Percentiles rank a stretch among this genome's conserved stretches.
Evolutionary conservation across 2,888 invertebrate species (phyloP).

Genomic region (Theretra japonica): DNA sequence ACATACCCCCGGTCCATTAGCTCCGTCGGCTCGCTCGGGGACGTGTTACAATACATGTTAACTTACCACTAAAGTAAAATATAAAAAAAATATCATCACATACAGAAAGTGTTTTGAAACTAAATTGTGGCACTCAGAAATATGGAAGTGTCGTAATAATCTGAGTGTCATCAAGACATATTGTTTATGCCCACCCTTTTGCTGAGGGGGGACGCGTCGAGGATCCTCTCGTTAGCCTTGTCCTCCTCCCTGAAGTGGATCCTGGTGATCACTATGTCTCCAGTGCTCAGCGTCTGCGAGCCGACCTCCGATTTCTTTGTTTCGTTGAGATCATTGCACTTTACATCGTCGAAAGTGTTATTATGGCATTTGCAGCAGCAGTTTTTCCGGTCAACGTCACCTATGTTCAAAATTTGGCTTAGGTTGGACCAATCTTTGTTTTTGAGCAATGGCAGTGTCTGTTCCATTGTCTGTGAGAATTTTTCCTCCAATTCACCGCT

Average conservation of each 20-base stretch:
- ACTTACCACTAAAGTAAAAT: slow-evolving; percentile 54
- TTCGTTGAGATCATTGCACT: slow-evolving; percentile 79
- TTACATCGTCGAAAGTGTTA: slow-evolving; percentile 67
- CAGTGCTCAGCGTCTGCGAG: slow-evolving; percentile 95
- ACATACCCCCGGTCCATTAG: slow-evolving; percentile 56
- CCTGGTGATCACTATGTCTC: slow-evolving; percentile 96
- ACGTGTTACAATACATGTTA: slow-evolving; percentile 45
- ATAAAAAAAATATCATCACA: slow-evolving; percentile 72
- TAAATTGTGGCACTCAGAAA: slow-evolving; percentile 77
- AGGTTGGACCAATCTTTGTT: slow-evolving; percentile 83
- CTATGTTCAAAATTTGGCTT: slow-evolving; percentile 79
- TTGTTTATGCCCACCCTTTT: slow-evolving; percentile 75
- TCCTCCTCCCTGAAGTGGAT: slow-evolving; percentile 86
- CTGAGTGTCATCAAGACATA: slow-evolving; percentile 76
- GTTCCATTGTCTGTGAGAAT: slow-evolving; percentile 82
- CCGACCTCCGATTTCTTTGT: slow-evolving; percentile 83
- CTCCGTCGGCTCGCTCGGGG: slow-evolving; percentile 33
- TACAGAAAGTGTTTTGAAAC: slow-evolving; percentile 67
- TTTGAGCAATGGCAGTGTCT: slow-evolving; percentile 80
- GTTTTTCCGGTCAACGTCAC: slow-evolving; percentile 73
- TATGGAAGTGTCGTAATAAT: slow-evolving; percentile 62
- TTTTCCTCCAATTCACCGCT: slow-evolving; percentile 85
- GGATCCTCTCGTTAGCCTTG: slow-evolving; percentile 74
- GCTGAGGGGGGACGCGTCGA: slow-evolving; percentile 76
- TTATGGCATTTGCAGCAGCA: slow-evolving; percentile 86